Base-by-base conservation (phyloP, 2,888 invertebrate genomes). In the Seira ritae region DNA sequence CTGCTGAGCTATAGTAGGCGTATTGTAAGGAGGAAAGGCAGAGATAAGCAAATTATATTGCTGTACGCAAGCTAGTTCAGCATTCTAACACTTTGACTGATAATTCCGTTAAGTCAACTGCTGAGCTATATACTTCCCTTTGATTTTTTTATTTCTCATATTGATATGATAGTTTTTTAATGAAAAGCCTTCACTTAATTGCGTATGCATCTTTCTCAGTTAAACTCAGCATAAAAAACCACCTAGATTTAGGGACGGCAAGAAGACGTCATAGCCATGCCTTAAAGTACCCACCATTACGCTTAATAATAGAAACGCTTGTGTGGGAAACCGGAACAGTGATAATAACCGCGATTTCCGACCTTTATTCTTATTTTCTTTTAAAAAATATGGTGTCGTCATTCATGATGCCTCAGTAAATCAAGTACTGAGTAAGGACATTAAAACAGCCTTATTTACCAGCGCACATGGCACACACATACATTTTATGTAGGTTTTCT, bases 281-380 rank as follows among this genome's bases (percentile, higher is more conserved):
- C 60, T 72, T 55, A 72, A 23, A 73, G 50, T 24, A 50, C 74
- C 66, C 42, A 66, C 23, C 37, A 66, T 37, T 60, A 60, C 46
- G 31, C 55, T 66, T 37, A 66, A 68, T 31, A 55, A 60, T 60
- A 10, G 15, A 66, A 68, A 19, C 65, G 67, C 67, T 50, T 67
- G 66, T 23, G 73, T 83, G 83, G 74, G 83, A 83, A 83, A 83
- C 62, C 77, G 78, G 83, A 74, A 78, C 78, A 70, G 19, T 70
- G 83, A 78, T 78, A 77, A 77, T 78, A 78, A 37, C 76, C 62
- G 31, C 69, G 60, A 77, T 73, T 83, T 83, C 83, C 83, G 83
- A 83, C 83, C 83, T 83, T 77, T 73, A 77, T 83, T 83, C 72
- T 69, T 70, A 31, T 50, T 66, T 69, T 65, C 50, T 62, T 69